Evolutionary conservation across 2,797 vertebrate species (phyloP).

Genomic region (Cygnus olor): DNA sequence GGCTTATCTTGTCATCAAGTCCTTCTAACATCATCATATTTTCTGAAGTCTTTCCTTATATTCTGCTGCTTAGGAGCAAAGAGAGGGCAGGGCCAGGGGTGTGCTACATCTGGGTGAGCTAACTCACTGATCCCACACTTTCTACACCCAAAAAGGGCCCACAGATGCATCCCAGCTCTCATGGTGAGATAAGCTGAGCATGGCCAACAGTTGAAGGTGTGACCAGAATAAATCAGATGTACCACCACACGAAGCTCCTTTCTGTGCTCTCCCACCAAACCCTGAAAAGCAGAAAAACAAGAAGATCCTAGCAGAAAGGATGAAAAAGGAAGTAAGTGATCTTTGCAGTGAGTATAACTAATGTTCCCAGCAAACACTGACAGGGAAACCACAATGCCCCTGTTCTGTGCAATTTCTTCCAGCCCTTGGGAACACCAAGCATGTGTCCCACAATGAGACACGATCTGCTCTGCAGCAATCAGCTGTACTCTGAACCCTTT

Average conservation of each 20-base stretch:
- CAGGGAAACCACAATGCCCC: not conserved
- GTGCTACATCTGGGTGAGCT: not conserved
- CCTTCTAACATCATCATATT: not conserved
- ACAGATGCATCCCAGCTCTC: not conserved
- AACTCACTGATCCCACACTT: not conserved
- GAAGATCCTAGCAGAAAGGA: not conserved
- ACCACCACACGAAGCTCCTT: not conserved
- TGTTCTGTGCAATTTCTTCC: conserved; percentile 4
- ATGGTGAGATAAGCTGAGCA: conserved; percentile 15
- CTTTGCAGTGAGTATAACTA: not conserved
- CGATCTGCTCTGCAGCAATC: not conserved
- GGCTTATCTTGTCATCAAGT: not conserved
- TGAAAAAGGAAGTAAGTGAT: not conserved
- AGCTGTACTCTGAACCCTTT: not conserved
- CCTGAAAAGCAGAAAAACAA: not conserved
- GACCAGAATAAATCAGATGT: not conserved
- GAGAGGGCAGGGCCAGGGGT: not conserved
- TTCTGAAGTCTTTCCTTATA: not conserved
- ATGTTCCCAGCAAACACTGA: not conserved
- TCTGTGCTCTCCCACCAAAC: not conserved
- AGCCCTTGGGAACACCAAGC: not conserved
- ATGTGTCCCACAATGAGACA: conserved; percentile 14
- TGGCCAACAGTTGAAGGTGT: not conserved
- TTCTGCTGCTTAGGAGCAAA: not conserved
- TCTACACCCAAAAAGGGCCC: not conserved